Conservation (phyloP, 2,113 vertebrate species). For the Bucco capensis region DNA sequence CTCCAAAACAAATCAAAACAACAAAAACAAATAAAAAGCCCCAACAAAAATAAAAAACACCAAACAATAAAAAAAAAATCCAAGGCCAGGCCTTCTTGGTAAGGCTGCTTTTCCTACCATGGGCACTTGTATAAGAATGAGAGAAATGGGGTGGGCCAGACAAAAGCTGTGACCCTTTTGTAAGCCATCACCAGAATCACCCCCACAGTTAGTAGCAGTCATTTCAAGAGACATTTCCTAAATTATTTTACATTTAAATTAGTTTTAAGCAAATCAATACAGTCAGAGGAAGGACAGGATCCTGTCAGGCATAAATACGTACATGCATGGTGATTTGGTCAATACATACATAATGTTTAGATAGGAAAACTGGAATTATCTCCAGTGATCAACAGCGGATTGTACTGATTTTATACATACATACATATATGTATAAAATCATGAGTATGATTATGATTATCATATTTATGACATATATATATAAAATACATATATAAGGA, state of each 20-base stretch:
- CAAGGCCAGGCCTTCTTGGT: not conserved
- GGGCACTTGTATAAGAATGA: not conserved
- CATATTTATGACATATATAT: not conserved
- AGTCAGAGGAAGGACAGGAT: not conserved
- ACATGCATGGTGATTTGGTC: not conserved
- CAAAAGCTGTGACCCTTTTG: not conserved
- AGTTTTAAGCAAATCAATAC: not conserved
- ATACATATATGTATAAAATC: not conserved
- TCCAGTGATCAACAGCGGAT: not conserved
- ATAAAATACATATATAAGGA: not conserved
- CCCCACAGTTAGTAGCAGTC: not conserved
- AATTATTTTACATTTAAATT: not conserved
- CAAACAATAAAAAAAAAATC: not conserved
- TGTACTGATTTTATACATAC: not conserved
- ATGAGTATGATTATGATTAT: not conserved
- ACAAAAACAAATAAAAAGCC: no score
- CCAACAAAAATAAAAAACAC: not conserved
- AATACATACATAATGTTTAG: not conserved
- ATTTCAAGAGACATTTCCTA: not conserved
- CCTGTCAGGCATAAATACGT: not conserved
- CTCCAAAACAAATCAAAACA: no score
- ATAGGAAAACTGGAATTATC: not conserved
- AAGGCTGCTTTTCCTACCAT: not conserved
- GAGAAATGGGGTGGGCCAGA: not conserved
- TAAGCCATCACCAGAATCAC: not conserved